A percentile compares a stretch with the other conserved stretches of the same genome.
These are phyloP conservation scores for Bos javanicus DNA, from an alignment of 2,113 vertebrate genomes.

Conservation along the genomic window DNA sequence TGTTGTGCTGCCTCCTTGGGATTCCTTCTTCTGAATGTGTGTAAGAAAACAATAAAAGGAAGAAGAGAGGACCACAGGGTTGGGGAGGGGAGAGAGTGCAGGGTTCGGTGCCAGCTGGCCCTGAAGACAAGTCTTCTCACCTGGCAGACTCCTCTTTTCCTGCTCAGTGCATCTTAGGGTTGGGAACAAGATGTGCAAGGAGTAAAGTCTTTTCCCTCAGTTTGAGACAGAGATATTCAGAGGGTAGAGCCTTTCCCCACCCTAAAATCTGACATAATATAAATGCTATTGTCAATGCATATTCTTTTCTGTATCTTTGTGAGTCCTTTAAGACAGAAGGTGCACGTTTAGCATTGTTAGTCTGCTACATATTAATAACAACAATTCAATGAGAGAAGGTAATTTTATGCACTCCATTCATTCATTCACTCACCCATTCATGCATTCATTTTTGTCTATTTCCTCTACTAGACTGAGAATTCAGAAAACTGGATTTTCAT, in stretches of 20 bases:
- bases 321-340: not conserved
- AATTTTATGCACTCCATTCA: not conserved
- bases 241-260: not conserved
- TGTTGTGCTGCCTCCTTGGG: not conserved
- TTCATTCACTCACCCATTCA: not conserved
- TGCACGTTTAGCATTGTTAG: not conserved
- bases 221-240: not conserved
- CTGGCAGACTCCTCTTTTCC: not conserved
- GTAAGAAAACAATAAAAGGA: not conserved
- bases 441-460: not conserved
- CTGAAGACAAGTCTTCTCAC: not conserved
- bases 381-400: not conserved
- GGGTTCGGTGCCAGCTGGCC: not conserved
- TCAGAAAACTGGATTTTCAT: not conserved
- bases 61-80: not conserved
- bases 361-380: not conserved
- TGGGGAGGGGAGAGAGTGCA: fast-evolving
- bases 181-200: not conserved
- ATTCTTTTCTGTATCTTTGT: not conserved
- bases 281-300: not conserved
- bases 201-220: not conserved
- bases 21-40: not conserved
- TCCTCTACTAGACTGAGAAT: not conserved
- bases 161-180: not conserved
- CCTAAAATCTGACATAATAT: not conserved